Evolutionary conservation across 2,888 invertebrate species (phyloP).

Genomic region (Lasioglossum figueresi): DNA sequence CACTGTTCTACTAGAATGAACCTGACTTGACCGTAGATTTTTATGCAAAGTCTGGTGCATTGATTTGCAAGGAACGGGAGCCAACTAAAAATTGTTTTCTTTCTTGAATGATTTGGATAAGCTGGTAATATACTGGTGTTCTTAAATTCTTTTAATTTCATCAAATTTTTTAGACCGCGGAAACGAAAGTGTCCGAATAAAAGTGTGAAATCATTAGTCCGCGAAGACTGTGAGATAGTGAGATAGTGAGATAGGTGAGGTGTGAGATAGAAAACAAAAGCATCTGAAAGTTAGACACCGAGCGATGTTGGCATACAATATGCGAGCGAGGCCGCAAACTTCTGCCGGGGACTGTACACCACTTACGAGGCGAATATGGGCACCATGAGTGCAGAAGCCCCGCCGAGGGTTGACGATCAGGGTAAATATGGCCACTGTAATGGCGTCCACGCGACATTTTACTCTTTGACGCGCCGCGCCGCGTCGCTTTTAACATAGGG

Average conservation of each 20-base stretch:
- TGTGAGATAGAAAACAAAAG: background rate
- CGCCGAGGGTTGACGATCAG: slow-evolving; percentile 74
- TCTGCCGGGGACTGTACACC: slow-evolving; percentile 75
- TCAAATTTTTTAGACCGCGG: no score
- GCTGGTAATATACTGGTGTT: no score
- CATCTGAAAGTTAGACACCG: background rate
- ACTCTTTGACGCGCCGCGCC: slow-evolving; percentile 59
- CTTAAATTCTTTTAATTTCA: background rate
- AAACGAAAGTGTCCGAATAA: background rate
- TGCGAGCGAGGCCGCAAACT: slow-evolving; percentile 36
- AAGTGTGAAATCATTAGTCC: background rate
- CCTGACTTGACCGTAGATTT: background rate
- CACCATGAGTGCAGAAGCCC: slow-evolving; percentile 73
- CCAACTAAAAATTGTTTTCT: background rate
- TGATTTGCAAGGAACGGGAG: background rate
- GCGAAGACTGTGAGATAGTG: no score
- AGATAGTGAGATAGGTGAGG: no score
- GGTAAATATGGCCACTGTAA: slow-evolving; percentile 82
- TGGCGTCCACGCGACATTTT: slow-evolving; percentile 77
- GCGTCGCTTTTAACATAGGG: slow-evolving; percentile 28
- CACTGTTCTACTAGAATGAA: no score
- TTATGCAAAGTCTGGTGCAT: background rate
- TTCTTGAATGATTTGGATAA: no score
- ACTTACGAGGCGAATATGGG: slow-evolving; percentile 72
- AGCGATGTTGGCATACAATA: background rate